Evolutionary conservation across 2,113 vertebrate species (phyloP), one percentile per base, ranked within the genome.

Genomic region (Climacteris rufus): DNA sequence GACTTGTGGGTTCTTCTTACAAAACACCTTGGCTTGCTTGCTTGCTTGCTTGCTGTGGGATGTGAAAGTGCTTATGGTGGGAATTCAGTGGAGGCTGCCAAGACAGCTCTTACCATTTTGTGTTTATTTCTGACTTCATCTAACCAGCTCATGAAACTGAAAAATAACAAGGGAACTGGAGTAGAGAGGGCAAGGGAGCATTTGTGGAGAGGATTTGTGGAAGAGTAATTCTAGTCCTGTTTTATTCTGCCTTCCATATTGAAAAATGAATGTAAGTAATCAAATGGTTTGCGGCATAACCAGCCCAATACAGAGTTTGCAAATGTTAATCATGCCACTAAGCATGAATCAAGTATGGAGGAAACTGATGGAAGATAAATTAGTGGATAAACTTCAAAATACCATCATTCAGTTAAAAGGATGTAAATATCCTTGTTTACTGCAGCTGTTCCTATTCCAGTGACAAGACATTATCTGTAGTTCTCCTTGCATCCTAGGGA

Each of bases 61-160:
- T 86, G 54, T 92, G 71, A 92, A 88, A 92, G 53, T 74, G 64
- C 54, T 92, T 74, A 28, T 63, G 79, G 47, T 86, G 54, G 82
- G 56, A 95, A 89, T 94, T 96, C 50, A 74, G 17, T 84, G 72
- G 59, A 45, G 50, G 56, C 72, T 95, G 87, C 77, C 64, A 93
- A 81, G 72, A 70, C 47, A 70, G 44, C 68, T 87, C 22, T 80
- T 92, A 65, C 11, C 2, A 19, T 89, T 87, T 83, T 83, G 37
- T 88, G 49, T 87, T 50, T 86, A 59, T 94, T 91, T 92, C 85
- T 90, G 66, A 45, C 71, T 93, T 71, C 22, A 69, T 80, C 75
- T 92, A 72, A 77, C 54, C 63, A 77, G 12, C 23, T 65, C 86
- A 70, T 59, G 80, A 96, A 94, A 86, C 63, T 44, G 30, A 57